Conservation (phyloP, 2,113 vertebrate species). For the Phoxinus phoxinus region DNA sequence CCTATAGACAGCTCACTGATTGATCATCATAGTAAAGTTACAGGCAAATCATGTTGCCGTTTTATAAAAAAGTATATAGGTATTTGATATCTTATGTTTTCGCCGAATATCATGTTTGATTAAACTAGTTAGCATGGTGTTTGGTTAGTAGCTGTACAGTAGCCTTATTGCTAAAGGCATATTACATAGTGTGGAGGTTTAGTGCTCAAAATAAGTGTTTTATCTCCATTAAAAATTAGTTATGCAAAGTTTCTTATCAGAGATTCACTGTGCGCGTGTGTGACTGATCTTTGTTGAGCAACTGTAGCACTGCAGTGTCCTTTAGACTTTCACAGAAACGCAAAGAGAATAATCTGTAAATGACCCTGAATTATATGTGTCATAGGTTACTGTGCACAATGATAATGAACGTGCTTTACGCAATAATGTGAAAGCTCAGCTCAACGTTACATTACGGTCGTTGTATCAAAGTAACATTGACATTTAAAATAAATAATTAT, state of each 20-base stretch:
- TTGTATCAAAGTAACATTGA: background rate
- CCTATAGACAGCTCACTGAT: background rate
- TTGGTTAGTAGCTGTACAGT: background rate
- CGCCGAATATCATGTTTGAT: background rate
- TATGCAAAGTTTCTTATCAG: background rate
- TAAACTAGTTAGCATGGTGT: background rate
- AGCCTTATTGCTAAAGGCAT: background rate
- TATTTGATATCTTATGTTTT: background rate
- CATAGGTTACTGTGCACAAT: conserved; percentile 2
- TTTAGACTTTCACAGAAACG: background rate
- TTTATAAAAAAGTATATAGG: background rate
- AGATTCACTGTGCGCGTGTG: background rate
- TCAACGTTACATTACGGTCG: background rate
- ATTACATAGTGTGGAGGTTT: background rate
- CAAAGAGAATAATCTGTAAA: background rate
- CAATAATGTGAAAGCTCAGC: background rate
- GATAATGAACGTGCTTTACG: background rate
- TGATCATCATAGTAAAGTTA: background rate
- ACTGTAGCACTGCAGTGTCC: background rate
- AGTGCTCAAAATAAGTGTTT: background rate
- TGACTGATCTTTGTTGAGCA: background rate
- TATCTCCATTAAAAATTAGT: background rate
- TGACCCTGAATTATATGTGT: background rate
- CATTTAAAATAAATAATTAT: background rate
- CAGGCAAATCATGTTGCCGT: background rate